Evolutionary conservation across 2,113 vertebrate species (phyloP).

Genomic region (Brachypteracias leptosomus): DNA sequence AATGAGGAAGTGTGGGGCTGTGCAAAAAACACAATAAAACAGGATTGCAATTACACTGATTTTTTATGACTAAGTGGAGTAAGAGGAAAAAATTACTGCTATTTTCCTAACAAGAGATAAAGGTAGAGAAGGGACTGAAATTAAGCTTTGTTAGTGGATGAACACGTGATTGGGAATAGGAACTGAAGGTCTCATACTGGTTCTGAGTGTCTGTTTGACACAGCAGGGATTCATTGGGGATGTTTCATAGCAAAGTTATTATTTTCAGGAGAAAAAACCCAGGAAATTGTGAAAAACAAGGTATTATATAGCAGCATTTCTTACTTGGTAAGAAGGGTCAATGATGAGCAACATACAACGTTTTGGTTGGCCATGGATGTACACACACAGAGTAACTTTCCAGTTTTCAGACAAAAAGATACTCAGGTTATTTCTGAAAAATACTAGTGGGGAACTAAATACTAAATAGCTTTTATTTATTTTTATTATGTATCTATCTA

Average conservation of each 20-base stretch:
- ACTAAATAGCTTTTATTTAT: neutral
- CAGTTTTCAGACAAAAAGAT: neutral
- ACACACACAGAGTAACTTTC: neutral
- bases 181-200: neutral
- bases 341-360: accelerated
- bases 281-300: neutral
- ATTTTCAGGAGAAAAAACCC: neutral
- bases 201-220: neutral
- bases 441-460: neutral
- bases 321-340: neutral
- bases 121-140: neutral
- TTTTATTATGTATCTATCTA: neutral
- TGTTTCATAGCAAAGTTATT: neutral
- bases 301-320: neutral
- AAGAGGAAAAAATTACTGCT: neutral
- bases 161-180: neutral
- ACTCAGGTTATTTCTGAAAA: neutral
- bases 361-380: neutral
- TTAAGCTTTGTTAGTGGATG: neutral
- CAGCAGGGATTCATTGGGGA: neutral
- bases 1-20: neutral
- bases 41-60: neutral
- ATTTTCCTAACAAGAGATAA: neutral
- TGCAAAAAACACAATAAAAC: neutral
- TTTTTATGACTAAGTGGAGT: neutral